Evolutionary conservation across 2,888 invertebrate species (phyloP), one percentile per base, ranked within the genome.

Genomic region (Endotricha flammealis): DNA sequence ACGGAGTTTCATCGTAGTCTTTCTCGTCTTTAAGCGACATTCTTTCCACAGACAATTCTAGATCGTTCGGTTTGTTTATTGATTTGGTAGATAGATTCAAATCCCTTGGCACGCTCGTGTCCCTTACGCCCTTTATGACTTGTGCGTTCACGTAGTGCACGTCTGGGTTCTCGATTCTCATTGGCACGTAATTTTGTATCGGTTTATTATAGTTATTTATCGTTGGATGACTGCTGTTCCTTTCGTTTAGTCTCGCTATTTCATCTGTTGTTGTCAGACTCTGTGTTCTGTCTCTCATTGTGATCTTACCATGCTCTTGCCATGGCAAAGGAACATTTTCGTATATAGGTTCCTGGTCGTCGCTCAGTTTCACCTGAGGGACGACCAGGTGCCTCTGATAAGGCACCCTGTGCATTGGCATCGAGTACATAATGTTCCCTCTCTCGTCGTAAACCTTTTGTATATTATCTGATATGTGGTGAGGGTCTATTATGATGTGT

Each of bases 291-390:
- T 82, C 77, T n/a, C 86, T 55, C 59, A 71, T 70, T 2, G 60
- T 55, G 0, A 58, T 43, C 22, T 67, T 68, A 1, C 64, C 66
- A 32, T 43, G 43, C 4, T 80, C 81, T 28, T 88, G 89, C 91
- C 91, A 92, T 0, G 92, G 91, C 14, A 92, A 63, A 0, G 93
- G 93, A 4, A 94, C 92, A 65, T 94, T 94, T 59, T 94, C 94
- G 65, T 94, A 94, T 44, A 94, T 94, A 1, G 94, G 94, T 60
- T 94, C 94, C 8, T 90, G 85, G 0, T 89, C 74, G 39, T 87
- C 81, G 36, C 36, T 63, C 20, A 66, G 36, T 23, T 75, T 68
- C 4, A 74, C 63, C 34, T 82, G 88, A 42, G 89, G 87, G 28
- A 91, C 44, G 46, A 91, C 76, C 49, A 89, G 46, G 57, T 89